phyloP scores from a whole-genome alignment of 1,140 invertebrate genomes.

The Sipha flava region DNA sequence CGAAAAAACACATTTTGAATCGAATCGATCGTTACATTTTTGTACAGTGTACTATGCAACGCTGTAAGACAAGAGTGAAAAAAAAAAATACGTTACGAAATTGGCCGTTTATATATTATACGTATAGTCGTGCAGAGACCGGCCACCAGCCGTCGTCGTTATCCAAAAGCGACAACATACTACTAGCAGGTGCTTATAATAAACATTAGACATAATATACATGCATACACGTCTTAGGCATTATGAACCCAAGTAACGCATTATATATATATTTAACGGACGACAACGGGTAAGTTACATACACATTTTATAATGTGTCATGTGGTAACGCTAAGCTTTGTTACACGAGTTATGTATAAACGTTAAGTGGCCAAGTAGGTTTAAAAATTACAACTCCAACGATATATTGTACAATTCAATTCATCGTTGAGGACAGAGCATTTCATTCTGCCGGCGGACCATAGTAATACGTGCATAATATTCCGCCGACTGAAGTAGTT shows the following conservation, averaged over 20 bases:
- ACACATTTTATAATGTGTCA: too few relatives aligned
- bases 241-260: too few relatives aligned
- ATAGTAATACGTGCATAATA: not conserved
- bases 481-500: not conserved
- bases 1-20: not conserved
- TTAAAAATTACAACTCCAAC: too few relatives aligned
- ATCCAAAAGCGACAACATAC: not conserved
- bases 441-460: not conserved
- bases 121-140: not conserved
- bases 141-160: not conserved
- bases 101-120: not conserved
- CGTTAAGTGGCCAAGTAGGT: too few relatives aligned
- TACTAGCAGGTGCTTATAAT: not conserved
- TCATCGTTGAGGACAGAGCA: too few relatives aligned
- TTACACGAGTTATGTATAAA: too few relatives aligned
- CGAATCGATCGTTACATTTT: not conserved
- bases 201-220: not conserved
- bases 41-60: too few relatives aligned
- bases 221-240: not conserved
- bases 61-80: too few relatives aligned
- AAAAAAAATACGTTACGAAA: conserved; percentile 17
- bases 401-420: too few relatives aligned
- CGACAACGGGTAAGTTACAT: too few relatives aligned
- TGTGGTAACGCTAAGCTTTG: too few relatives aligned
- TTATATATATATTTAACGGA: too few relatives aligned